A percentile compares a stretch with the other conserved stretches of the same genome.
phyloP scores from a whole-genome alignment of 2,888 invertebrate species.

The Cephus spinipes region DNA sequence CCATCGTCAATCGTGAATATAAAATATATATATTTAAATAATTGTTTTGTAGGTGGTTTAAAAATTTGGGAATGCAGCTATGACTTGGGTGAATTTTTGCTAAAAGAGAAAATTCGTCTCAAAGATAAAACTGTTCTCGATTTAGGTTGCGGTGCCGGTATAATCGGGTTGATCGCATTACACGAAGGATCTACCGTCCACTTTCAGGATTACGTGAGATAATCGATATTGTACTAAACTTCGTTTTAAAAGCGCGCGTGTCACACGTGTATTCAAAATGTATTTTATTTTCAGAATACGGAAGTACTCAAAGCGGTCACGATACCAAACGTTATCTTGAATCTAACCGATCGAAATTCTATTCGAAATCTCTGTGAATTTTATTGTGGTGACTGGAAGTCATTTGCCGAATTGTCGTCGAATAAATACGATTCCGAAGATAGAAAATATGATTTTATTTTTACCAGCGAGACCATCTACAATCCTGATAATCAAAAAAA shows the following conservation, averaged over 20 bases:
- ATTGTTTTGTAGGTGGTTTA: constrained; percentile 79
- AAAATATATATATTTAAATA: constrained; percentile 11
- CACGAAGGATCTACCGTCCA: constrained; percentile 74
- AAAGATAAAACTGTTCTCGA: constrained; percentile 78
- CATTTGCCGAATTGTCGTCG: constrained; percentile 68
- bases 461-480: constrained; percentile 95
- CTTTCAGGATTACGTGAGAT: constrained; percentile 93
- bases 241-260: background rate
- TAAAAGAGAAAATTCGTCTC: constrained; percentile 63
- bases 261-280: background rate
- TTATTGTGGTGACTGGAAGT: constrained; percentile 81
- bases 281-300: constrained; percentile 74
- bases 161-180: constrained; percentile 85
- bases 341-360: constrained; percentile 69
- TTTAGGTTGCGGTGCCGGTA: constrained; percentile 92
- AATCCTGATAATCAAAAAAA: constrained; percentile 84
- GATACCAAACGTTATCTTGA: constrained; percentile 82
- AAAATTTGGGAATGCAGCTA: constrained; percentile 96
- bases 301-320: constrained; percentile 87
- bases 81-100: constrained; percentile 80
- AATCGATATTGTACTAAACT: background rate
- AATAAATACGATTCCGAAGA: constrained; percentile 55
- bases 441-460: constrained; percentile 82
- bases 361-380: constrained; percentile 64
- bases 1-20: constrained; percentile 8